Conservation (phyloP, 1,140 invertebrate genomes). For the Trypoxylus dichotomus region DNA sequence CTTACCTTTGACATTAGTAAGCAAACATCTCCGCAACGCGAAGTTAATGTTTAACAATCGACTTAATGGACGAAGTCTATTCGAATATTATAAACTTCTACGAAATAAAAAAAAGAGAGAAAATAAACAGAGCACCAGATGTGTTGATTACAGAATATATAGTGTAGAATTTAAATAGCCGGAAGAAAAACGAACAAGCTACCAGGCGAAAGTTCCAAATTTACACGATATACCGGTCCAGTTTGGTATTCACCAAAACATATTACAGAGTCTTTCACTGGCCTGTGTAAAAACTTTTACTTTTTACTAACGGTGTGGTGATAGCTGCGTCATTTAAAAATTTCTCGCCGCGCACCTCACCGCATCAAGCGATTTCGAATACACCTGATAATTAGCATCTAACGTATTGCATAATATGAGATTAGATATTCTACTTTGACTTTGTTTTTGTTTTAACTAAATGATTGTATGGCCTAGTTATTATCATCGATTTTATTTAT, state of each 20-base stretch:
- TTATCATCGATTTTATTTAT: too few species aligned
- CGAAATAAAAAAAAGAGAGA: background rate
- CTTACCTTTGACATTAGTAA: conserved; percentile 14
- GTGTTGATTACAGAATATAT: background rate
- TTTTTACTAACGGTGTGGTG: conserved; percentile 13
- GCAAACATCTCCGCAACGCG: background rate
- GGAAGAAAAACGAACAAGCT: conserved; percentile 20
- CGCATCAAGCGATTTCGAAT: background rate
- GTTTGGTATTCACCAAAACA: conserved; percentile 22
- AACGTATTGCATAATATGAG: background rate
- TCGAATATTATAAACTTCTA: background rate
- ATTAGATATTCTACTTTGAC: background rate
- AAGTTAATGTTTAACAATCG: background rate
- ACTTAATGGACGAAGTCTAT: background rate
- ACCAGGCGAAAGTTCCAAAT: conserved; percentile 15
- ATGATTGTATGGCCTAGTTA: too few species aligned
- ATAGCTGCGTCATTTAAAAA: conserved; percentile 14
- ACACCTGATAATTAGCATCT: conserved; percentile 17
- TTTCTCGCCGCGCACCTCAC: background rate
- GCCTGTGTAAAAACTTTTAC: conserved; percentile 24
- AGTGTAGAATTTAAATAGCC: conserved; percentile 13
- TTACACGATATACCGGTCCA: conserved; percentile 12
- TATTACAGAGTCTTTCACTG: conserved; percentile 14
- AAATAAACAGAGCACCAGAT: background rate
- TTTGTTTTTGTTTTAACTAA: background rate